These are phyloP conservation scores for Marronus borbonicus DNA, from an alignment of 2,888 invertebrate genomes.

Conservation along the genomic window DNA sequence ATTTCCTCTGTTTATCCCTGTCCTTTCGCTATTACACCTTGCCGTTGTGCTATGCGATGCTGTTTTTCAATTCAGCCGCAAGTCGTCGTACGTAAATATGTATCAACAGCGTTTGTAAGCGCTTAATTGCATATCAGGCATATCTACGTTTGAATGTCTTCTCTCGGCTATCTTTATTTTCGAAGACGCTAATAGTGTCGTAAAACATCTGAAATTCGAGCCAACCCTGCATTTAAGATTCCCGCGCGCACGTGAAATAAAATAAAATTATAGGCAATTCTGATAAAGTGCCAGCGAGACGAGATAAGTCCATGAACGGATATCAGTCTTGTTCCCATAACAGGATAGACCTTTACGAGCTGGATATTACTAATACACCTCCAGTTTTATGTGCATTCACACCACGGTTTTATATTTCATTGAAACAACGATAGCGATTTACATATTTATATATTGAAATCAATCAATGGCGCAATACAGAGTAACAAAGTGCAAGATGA, in stretches of 20 bases:
- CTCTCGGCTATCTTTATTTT: conserved; percentile 30
- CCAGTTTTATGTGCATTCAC: not conserved
- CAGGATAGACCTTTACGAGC: not conserved
- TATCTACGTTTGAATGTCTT: conserved; percentile 25
- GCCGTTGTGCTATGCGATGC: not conserved
- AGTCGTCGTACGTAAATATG: not conserved
- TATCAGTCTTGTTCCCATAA: conserved; percentile 21
- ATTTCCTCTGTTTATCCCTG: not conserved
- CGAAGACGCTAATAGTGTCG: conserved; percentile 28
- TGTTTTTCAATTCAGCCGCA: not conserved
- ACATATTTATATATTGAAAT: too few relatives aligned
- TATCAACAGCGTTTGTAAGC: conserved; percentile 29
- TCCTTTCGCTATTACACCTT: not conserved
- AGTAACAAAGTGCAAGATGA: too few relatives aligned
- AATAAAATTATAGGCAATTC: conserved; percentile 32
- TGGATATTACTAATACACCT: conserved; percentile 12
- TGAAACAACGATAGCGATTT: too few relatives aligned
- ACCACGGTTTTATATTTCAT: not conserved
- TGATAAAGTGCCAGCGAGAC: conserved; percentile 2
- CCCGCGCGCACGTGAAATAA: conserved; percentile 14
- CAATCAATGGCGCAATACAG: too few relatives aligned
- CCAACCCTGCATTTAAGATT: conserved; percentile 31
- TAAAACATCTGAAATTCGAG: conserved; percentile 29
- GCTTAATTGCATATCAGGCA: conserved; percentile 29
- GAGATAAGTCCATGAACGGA: conserved; percentile 10